Percentiles rank a stretch among this genome's conserved stretches.
phyloP scores from a whole-genome alignment of 2,797 vertebrate genomes.

The Parotocinclus haroldoi region DNA sequence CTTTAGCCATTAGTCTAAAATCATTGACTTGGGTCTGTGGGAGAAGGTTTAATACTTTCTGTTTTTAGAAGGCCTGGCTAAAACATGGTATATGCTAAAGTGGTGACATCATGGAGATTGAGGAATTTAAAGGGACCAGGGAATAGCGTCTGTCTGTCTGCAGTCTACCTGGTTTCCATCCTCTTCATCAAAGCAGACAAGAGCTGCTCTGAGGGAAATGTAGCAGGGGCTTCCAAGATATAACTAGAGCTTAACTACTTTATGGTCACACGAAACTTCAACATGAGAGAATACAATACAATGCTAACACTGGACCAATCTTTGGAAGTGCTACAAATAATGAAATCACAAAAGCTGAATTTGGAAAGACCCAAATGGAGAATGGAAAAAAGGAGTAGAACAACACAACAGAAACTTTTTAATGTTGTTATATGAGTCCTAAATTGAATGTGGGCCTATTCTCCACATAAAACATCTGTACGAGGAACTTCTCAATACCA shows the following conservation, averaged over 20 bases:
- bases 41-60: constrained; percentile 30
- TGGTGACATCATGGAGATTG: constrained; percentile 42
- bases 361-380: too few relatives aligned
- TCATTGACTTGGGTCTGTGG: constrained; percentile 30
- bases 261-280: constrained; percentile 16
- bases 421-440: too few relatives aligned
- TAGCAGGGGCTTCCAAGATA: constrained; percentile 14
- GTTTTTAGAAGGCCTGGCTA: constrained; percentile 23
- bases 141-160: constrained; percentile 41
- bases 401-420: too few relatives aligned
- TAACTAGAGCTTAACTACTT: constrained; percentile 23
- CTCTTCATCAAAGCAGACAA: constrained; percentile 36
- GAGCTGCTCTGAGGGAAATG: constrained; percentile 25
- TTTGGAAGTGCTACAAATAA: background rate
- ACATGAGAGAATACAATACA: constrained; percentile 1
- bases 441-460: too few relatives aligned
- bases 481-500: too few relatives aligned
- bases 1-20: constrained; percentile 19
- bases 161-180: constrained; percentile 44
- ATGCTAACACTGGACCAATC: background rate
- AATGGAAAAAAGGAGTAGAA: too few relatives aligned
- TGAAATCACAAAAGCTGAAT: background rate
- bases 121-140: constrained; percentile 42
- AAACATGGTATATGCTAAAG: constrained; percentile 27
- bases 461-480: too few relatives aligned